A percentile compares a stretch with the other conserved stretches of the same genome.
Conservation (phyloP, 2,797 vertebrate species). For the Geotrypetes seraphini region DNA sequence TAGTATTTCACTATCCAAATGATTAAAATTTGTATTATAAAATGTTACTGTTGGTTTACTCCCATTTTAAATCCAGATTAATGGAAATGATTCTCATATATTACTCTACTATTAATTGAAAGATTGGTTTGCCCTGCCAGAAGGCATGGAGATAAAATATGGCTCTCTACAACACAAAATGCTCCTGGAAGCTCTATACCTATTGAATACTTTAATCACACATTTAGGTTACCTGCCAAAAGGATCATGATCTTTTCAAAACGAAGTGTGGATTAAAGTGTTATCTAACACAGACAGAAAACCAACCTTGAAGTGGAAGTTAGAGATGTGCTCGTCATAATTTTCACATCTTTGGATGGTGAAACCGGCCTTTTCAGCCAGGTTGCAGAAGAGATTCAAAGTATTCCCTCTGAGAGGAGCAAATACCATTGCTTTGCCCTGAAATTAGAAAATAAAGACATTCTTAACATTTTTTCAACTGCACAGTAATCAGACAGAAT, state of each 20-base stretch:
- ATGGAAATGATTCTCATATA: conserved; percentile 37
- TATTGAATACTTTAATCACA: conserved; percentile 69
- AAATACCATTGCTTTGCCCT: conserved; percentile 88
- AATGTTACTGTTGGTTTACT: conserved; percentile 40
- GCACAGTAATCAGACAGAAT: conserved; percentile 27
- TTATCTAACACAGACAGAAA: conserved; percentile 70
- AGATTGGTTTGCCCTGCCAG: conserved; percentile 37
- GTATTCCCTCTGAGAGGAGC: conserved; percentile 86
- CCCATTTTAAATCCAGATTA: conserved; percentile 30
- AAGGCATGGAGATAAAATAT: conserved; percentile 59
- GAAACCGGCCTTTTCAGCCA: conserved; percentile 84
- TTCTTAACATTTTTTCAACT: conserved; percentile 40
- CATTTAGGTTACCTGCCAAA: conserved; percentile 69
- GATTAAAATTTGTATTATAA: conserved; percentile 45
- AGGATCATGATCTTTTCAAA: conserved; percentile 70
- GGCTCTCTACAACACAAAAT: conserved; percentile 58
- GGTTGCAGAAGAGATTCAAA: conserved; percentile 79
- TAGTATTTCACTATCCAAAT: conserved; percentile 38
- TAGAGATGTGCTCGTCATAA: conserved; percentile 90
- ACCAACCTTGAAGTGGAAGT: conserved; percentile 90
- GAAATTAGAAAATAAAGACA: conserved; percentile 25
- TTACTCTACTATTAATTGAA: conserved; percentile 52
- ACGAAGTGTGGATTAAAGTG: conserved; percentile 68
- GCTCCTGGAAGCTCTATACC: conserved; percentile 63
- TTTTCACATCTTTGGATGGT: conserved; percentile 79